A percentile compares a stretch with the other conserved stretches of the same genome.
Evolutionary conservation across 2,888 invertebrate genomes (phyloP).

Genomic region (Lasioglossum villosulum): DNA sequence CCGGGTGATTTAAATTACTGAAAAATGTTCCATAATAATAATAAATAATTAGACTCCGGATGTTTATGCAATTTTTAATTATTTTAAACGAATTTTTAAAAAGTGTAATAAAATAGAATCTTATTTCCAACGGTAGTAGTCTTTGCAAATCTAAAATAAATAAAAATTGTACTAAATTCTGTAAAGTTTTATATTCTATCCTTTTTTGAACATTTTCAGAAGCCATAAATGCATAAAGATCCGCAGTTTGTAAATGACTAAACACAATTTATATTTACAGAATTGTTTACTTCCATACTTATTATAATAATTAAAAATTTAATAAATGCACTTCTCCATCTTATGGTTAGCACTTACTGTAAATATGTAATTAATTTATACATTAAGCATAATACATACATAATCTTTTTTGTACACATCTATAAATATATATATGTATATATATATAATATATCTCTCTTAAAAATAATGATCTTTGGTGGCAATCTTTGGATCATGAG

Average conservation of each 20-base stretch:
- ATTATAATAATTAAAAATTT: slow-evolving; percentile 29
- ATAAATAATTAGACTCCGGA: neutral
- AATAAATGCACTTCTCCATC: slow-evolving; percentile 30
- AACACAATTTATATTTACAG: slow-evolving; percentile 21
- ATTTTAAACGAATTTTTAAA: no score
- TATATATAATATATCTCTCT: slow-evolving; percentile 5
- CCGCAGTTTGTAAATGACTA: no score
- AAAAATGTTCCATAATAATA: neutral
- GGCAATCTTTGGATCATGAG: slow-evolving; percentile 1
- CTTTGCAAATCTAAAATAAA: no score
- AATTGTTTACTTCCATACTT: slow-evolving; percentile 10
- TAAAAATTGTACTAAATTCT: no score
- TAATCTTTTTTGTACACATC: slow-evolving; percentile 3
- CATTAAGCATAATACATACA: slow-evolving; percentile 5
- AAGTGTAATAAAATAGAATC: no score
- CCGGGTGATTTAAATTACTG: neutral
- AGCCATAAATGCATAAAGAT: no score
- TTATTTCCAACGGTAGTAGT: no score
- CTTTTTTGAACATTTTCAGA: no score
- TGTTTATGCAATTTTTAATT: no score
- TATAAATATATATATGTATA: slow-evolving; percentile 2
- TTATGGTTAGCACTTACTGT: slow-evolving; percentile 26
- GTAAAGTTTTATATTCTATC: no score
- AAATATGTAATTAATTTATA: slow-evolving; percentile 19
- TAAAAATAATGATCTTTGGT: slow-evolving; percentile 46